These are phyloP conservation scores for Conus canariensis DNA, from an alignment of 2,888 invertebrate genomes.

Conservation along the genomic window DNA sequence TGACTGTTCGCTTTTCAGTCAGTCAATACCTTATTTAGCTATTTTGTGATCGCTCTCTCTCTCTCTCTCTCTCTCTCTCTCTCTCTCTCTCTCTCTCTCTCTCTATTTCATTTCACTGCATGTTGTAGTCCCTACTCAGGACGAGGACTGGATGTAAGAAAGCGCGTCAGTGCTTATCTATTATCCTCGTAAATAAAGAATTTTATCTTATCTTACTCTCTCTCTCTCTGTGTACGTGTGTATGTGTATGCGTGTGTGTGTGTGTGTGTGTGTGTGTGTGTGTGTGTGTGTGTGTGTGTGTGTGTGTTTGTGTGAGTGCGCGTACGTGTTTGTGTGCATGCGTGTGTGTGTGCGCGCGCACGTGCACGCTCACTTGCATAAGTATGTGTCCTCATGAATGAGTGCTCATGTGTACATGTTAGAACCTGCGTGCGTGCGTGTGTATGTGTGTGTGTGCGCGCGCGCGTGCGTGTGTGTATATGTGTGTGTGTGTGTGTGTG, in stretches of 20 bases:
- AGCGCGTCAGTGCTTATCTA: no score
- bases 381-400: neutral
- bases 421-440: no score
- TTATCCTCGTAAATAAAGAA: no score
- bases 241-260: neutral
- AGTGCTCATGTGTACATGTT: neutral
- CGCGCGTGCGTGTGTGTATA: neutral
- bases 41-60: no score
- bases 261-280: neutral
- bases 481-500: neutral
- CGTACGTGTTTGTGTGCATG: neutral
- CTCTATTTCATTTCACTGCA: neutral
- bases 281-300: neutral
- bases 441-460: neutral
- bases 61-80: neutral
- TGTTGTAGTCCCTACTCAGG: no score
- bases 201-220: no score
- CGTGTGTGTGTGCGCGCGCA: neutral
- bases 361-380: neutral
- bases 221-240: no score
- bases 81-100: slow-evolving; percentile 10
- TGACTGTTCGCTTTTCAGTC: no score
- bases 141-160: no score
- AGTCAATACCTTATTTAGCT: no score
- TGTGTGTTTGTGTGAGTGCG: neutral